Conservation (phyloP, 1,140 invertebrate genomes). For the Sitobion miscanthi region DNA sequence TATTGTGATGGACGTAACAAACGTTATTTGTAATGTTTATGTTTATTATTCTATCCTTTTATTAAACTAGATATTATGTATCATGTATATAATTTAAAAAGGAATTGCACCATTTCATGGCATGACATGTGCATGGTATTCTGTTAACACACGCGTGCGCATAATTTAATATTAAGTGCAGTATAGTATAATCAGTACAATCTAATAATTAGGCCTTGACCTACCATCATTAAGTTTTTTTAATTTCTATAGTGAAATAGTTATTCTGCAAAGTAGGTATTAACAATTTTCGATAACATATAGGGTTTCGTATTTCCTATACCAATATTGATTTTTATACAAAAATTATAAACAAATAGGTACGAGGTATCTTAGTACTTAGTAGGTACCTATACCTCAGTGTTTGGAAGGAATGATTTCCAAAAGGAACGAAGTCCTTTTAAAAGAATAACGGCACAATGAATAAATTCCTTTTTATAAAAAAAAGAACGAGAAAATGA, state of each 20-base stretch:
- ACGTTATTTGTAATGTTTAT: neutral
- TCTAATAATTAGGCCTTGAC: neutral
- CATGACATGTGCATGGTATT: neutral
- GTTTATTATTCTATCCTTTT: neutral
- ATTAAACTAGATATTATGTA: neutral
- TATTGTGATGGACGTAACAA: neutral
- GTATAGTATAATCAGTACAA: neutral
- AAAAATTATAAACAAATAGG: neutral
- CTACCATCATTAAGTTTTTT: neutral
- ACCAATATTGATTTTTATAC: neutral
- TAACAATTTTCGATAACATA: neutral
- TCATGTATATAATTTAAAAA: neutral
- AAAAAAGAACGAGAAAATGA: too few species aligned
- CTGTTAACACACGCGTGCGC: neutral
- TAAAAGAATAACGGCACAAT: too few species aligned
- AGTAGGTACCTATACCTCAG: too few species aligned
- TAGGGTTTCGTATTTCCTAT: neutral
- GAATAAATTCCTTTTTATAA: too few species aligned
- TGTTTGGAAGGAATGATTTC: too few species aligned
- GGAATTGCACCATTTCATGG: neutral
- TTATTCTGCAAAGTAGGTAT: neutral
- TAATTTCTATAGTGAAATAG: neutral
- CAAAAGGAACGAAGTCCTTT: too few species aligned
- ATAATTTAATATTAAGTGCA: neutral
- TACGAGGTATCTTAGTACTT: too few species aligned